These are phyloP conservation scores for Tachysurus fulvidraco DNA, from an alignment of 2,113 vertebrate genomes.

Conservation along the genomic window DNA sequence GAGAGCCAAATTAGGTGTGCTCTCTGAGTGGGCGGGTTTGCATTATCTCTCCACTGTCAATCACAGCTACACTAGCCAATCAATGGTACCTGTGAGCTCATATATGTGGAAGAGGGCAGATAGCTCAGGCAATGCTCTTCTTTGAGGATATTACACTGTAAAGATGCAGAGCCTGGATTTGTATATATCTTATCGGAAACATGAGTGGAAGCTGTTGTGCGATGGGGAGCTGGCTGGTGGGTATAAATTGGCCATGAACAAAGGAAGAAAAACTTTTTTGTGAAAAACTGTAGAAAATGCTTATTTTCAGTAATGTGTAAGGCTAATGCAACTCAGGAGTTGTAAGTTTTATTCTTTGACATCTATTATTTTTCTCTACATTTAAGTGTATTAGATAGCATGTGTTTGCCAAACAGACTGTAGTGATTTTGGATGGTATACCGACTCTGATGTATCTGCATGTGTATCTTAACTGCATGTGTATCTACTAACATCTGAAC, in stretches of 20 bases:
- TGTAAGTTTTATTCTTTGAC: background rate
- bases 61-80: background rate
- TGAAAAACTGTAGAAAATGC: background rate
- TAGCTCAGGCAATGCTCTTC: background rate
- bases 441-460: background rate
- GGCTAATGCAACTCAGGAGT: background rate
- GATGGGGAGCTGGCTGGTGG: background rate
- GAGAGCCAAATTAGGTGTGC: background rate
- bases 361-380: background rate
- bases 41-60: background rate
- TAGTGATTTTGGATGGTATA: constrained; percentile 3
- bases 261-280: background rate
- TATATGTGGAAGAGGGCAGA: background rate
- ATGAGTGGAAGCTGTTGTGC: background rate
- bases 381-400: background rate
- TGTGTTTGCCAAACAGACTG: constrained; percentile 5
- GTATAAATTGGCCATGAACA: background rate
- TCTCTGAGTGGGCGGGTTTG: background rate
- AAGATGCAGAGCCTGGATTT: background rate
- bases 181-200: background rate
- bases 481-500: background rate
- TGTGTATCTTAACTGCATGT: too few species aligned
- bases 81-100: background rate
- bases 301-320: background rate
- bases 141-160: background rate